Percentiles rank a stretch among this genome's conserved stretches.
Evolutionary conservation across 2,113 vertebrate genomes (phyloP).

Genomic region (Nematolebias whitei): DNA sequence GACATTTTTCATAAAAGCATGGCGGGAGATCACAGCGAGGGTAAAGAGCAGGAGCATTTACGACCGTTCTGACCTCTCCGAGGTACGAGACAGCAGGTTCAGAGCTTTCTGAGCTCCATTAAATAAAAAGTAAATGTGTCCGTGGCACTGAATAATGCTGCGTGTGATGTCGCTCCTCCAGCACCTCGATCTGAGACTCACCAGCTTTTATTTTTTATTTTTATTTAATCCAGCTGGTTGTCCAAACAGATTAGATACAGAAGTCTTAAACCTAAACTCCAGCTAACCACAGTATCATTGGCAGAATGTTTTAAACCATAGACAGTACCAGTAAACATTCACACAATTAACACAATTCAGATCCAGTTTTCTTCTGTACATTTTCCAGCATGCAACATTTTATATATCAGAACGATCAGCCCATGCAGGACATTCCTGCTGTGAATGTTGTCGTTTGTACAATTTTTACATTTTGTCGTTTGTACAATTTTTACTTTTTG

Average conservation of each 20-base stretch:
- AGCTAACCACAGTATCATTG: background rate
- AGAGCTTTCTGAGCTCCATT: slow-evolving; percentile 49
- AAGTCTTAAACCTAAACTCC: slow-evolving; percentile 20
- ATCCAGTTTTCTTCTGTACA: no score
- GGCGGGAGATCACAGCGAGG: slow-evolving; percentile 55
- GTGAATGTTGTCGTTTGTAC: no score
- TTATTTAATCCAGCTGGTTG: background rate
- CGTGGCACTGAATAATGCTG: slow-evolving; percentile 20
- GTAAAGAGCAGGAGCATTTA: slow-evolving; percentile 42
- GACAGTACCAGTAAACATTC: no score
- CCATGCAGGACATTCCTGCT: no score
- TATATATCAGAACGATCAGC: no score
- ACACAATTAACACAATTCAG: no score
- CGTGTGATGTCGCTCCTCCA: slow-evolving; percentile 30
- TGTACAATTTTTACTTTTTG: no score
- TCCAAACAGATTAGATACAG: slow-evolving; percentile 10
- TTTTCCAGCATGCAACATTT: no score
- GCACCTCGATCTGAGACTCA: slow-evolving; percentile 3
- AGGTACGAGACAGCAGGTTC: slow-evolving; percentile 28
- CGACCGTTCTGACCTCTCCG: slow-evolving; percentile 45
- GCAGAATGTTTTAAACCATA: no score
- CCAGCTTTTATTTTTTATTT: slow-evolving; percentile 19
- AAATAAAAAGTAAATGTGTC: slow-evolving; percentile 56
- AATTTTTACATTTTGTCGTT: no score
- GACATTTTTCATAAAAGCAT: slow-evolving; percentile 70